Percentiles rank a stretch among this genome's conserved stretches.
Evolutionary conservation across 2,888 invertebrate genomes (phyloP).

Genomic region (Diarsia dahlii): DNA sequence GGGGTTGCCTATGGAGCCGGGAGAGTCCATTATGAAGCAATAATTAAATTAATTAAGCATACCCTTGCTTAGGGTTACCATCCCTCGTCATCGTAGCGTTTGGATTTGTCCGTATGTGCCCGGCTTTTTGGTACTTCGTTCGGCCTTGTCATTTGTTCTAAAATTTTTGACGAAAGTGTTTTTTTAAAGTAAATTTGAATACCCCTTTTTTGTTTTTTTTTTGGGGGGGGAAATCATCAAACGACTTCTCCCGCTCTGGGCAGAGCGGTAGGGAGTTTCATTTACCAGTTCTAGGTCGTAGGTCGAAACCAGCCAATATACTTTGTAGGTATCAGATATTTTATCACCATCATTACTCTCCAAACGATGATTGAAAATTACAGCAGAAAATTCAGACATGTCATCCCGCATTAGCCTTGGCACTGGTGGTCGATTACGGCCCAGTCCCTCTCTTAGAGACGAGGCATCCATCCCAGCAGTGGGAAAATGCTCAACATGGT

Average conservation of each 20-base stretch:
- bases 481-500: not conserved
- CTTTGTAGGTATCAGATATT: not conserved
- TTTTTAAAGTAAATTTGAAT: too few relatives aligned
- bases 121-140: not conserved
- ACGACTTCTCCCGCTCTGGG: too few relatives aligned
- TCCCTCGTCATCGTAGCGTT: not conserved
- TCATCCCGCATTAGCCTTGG: too few relatives aligned
- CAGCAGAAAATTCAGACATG: not conserved
- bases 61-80: conserved; percentile 5
- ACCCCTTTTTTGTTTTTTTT: too few relatives aligned
- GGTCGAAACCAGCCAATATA: not conserved
- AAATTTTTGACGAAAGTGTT: too few relatives aligned
- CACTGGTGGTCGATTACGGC: not conserved
- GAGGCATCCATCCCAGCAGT: not conserved
- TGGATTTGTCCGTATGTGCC: not conserved
- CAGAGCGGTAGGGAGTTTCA: too few relatives aligned
- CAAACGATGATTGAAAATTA: not conserved
- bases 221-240: too few relatives aligned
- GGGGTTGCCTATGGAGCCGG: conserved; percentile 31
- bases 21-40: conserved; percentile 51
- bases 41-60: conserved; percentile 56
- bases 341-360: not conserved
- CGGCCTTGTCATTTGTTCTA: too few relatives aligned
- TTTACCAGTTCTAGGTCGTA: not conserved
- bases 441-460: not conserved